phyloP scores from a whole-genome alignment of 2,888 invertebrate species.

The Patella caerulea region DNA sequence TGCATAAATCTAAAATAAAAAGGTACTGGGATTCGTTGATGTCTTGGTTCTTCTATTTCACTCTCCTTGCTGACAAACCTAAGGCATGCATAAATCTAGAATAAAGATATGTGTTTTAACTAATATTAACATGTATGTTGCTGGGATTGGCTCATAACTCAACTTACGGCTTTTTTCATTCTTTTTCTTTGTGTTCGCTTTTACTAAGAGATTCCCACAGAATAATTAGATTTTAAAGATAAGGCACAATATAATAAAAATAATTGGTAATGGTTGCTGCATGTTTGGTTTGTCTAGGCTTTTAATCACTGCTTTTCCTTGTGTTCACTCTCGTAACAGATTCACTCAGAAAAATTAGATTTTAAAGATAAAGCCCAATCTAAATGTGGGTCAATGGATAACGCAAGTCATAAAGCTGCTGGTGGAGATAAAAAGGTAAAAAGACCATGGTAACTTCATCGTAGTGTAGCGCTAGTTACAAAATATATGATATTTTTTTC shows the following conservation, averaged over 20 bases:
- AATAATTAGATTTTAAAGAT: constrained; percentile 30
- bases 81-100: too few relatives aligned
- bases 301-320: too few relatives aligned
- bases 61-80: not conserved
- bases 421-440: constrained; percentile 45
- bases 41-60: not conserved
- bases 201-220: not conserved
- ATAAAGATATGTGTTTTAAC: too few relatives aligned
- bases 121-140: too few relatives aligned
- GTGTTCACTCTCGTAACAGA: constrained; percentile 7
- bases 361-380: constrained; percentile 41
- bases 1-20: too few relatives aligned
- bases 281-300: too few relatives aligned
- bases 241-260: constrained; percentile 35
- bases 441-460: constrained; percentile 13
- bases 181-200: too few relatives aligned
- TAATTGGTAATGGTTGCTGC: too few relatives aligned
- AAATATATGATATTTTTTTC: too few relatives aligned
- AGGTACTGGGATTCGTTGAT: not conserved
- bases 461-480: not conserved
- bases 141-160: too few relatives aligned
- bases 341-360: constrained; percentile 28
- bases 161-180: too few relatives aligned
- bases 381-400: constrained; percentile 50
- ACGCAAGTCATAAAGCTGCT: constrained; percentile 45